These are phyloP conservation scores for Cyclina sinensis DNA, from an alignment of 1,140 invertebrate species.

Conservation along the genomic window DNA sequence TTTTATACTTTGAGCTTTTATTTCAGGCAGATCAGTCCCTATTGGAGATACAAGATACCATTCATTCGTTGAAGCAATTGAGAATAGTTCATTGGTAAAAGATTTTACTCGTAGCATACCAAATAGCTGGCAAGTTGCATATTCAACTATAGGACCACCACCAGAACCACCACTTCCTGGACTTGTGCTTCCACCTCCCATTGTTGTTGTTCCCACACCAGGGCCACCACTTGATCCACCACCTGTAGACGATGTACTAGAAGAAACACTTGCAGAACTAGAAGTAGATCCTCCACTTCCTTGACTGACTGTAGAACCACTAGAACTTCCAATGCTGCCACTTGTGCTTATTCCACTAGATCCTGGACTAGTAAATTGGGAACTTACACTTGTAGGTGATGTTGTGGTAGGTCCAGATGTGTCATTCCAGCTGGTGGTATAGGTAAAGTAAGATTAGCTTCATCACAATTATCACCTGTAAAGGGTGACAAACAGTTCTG, in stretches of 20 bases:
- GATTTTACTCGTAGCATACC: conserved; percentile 28
- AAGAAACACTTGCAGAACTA: background rate
- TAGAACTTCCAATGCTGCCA: background rate
- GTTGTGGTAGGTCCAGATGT: background rate
- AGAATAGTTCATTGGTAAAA: conserved; percentile 10
- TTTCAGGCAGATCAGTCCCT: background rate
- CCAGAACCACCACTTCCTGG: background rate
- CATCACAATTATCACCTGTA: conserved; percentile 66
- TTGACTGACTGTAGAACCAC: background rate
- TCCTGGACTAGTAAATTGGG: background rate
- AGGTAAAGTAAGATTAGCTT: conserved; percentile 31
- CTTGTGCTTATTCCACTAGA: background rate
- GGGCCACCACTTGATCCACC: conserved; percentile 15
- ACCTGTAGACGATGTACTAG: background rate
- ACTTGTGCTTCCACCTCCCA: background rate
- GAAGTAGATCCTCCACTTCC: background rate
- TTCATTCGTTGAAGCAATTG: conserved; percentile 40
- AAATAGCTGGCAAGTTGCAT: conserved; percentile 28
- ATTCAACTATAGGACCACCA: background rate
- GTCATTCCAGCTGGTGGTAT: conserved; percentile 3
- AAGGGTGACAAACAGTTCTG: conserved; percentile 54
- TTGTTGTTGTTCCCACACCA: background rate
- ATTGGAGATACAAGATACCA: conserved; percentile 20
- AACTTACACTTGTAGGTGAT: background rate
- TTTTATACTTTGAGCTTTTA: conserved; percentile 29